These are phyloP conservation scores for Megaceryle torquata DNA, from an alignment of 2,113 vertebrate genomes.

Conservation along the genomic window DNA sequence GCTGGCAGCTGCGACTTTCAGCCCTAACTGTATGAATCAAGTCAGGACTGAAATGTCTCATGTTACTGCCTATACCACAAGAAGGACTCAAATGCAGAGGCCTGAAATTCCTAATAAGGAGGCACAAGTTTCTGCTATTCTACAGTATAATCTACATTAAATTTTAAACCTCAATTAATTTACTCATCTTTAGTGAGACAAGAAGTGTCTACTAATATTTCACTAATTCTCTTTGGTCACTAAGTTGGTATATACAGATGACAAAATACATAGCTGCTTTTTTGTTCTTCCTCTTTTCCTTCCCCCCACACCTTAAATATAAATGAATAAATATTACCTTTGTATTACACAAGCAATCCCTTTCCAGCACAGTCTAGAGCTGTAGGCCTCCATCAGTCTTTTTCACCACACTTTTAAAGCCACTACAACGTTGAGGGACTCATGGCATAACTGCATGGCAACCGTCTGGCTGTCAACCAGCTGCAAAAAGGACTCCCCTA, in stretches of 20 bases:
- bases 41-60: neutral
- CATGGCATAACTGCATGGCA: neutral
- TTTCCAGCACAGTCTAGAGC: neutral
- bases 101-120: neutral
- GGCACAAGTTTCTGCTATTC: neutral
- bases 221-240: neutral
- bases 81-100: neutral
- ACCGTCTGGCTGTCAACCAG: slow-evolving; percentile 46
- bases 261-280: neutral
- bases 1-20: neutral
- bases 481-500: slow-evolving; percentile 12
- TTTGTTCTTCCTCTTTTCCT: neutral
- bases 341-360: neutral
- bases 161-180: neutral
- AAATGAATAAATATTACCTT: neutral
- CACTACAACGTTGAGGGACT: slow-evolving; percentile 11
- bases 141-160: neutral
- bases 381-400: slow-evolving; percentile 13
- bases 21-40: neutral
- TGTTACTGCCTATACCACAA: neutral
- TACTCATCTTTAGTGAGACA: neutral
- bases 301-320: neutral
- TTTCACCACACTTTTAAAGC: slow-evolving; percentile 18
- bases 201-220: neutral
- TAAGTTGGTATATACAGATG: neutral